phyloP scores from a whole-genome alignment of 2,113 vertebrate genomes.

The Gymnobelideus leadbeateri region DNA sequence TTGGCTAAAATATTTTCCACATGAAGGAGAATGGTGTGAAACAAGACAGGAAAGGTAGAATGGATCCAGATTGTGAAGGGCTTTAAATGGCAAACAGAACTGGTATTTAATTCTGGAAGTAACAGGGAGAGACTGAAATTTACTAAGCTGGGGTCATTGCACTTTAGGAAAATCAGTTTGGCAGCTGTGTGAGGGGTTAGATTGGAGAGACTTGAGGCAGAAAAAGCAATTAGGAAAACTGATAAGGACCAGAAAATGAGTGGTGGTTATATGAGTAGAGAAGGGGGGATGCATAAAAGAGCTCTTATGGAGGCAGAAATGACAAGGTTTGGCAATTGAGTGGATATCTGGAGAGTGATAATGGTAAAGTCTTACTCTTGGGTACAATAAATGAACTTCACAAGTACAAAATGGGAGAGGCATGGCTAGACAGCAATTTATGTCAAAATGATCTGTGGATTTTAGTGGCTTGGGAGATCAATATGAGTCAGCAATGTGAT shows the following conservation, averaged over 20 bases:
- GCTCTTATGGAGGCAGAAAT: not conserved
- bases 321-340: constrained; percentile 5
- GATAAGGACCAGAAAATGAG: not conserved
- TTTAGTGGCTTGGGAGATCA: constrained; percentile 1
- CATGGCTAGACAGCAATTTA: constrained; percentile 6
- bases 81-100: not conserved
- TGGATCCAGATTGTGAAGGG: not conserved
- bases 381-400: constrained; percentile 3
- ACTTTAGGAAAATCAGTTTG: not conserved
- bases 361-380: not conserved
- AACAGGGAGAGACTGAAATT: not conserved
- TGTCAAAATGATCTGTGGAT: constrained; percentile 6
- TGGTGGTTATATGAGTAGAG: not conserved
- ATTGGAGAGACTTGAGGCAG: not conserved
- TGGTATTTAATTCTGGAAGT: not conserved
- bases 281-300: not conserved
- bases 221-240: not conserved
- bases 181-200: not conserved
- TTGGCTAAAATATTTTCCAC: not conserved
- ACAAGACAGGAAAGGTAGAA: not conserved
- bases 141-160: not conserved
- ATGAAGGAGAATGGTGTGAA: not conserved
- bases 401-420: constrained; percentile 5
- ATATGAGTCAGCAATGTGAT: constrained; percentile 1
- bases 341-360: not conserved